Conservation (phyloP, 2,888 invertebrate genomes). For the Protophormia terraenovae region DNA sequence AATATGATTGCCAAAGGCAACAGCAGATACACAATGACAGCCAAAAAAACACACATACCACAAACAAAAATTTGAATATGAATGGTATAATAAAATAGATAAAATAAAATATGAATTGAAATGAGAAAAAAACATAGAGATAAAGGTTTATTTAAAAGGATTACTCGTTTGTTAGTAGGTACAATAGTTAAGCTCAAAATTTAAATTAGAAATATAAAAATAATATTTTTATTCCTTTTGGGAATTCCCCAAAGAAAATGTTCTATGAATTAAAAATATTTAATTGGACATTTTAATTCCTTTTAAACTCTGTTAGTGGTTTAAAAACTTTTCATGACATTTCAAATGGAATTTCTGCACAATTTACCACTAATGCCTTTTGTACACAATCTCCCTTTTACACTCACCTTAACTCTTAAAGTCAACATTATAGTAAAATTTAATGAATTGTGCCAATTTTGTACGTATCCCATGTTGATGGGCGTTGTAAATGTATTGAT, state of each 20-base stretch:
- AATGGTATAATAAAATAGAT: constrained; percentile 34
- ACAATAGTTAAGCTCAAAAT: background rate
- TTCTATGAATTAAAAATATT: background rate
- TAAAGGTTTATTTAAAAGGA: constrained; percentile 33
- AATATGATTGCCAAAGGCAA: constrained; percentile 35
- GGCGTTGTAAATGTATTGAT: constrained; percentile 75
- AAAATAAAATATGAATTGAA: constrained; percentile 12
- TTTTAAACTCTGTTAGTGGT: background rate
- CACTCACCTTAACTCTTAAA: constrained; percentile 78
- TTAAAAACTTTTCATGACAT: background rate
- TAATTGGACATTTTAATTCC: too few relatives aligned
- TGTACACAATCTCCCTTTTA: too few relatives aligned
- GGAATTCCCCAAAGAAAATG: background rate
- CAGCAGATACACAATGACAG: background rate
- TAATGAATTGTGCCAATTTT: constrained; percentile 78
- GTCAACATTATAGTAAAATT: constrained; percentile 81
- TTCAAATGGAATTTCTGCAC: background rate
- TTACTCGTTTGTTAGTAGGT: background rate
- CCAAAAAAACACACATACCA: background rate
- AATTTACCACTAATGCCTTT: constrained; percentile 1
- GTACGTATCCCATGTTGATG: constrained; percentile 77
- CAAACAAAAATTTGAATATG: background rate
- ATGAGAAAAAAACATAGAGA: constrained; percentile 23
- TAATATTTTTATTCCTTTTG: background rate
- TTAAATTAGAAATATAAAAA: background rate